Conservation (phyloP, 64 coral and sea anemone genomes). For the Orbicella faveolata region DNA sequence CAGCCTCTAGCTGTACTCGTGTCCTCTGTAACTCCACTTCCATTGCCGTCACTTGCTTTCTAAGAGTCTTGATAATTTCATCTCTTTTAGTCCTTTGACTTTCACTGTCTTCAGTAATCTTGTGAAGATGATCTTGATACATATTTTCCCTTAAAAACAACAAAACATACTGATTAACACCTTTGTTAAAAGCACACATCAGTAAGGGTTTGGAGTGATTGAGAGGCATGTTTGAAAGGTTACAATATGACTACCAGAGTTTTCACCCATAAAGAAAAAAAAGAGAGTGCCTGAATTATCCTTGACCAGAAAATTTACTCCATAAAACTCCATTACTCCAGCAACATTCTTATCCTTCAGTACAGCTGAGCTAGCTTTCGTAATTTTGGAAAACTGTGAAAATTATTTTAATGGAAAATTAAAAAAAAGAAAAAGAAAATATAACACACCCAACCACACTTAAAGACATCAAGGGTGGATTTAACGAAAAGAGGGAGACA, state of each 20-base stretch:
- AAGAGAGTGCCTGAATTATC: too few relatives aligned
- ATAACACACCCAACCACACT: too few relatives aligned
- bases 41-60: background rate
- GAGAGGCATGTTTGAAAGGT: too few relatives aligned
- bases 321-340: too few relatives aligned
- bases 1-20: background rate
- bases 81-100: background rate
- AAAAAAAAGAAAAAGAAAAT: too few relatives aligned
- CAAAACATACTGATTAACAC: background rate
- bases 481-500: background rate
- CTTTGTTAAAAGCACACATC: background rate
- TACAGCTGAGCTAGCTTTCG: too few relatives aligned
- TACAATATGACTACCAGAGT: too few relatives aligned
- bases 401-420: too few relatives aligned
- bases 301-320: too few relatives aligned
- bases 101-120: conserved; percentile 14
- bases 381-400: too few relatives aligned
- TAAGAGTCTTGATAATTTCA: background rate
- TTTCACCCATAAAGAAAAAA: too few relatives aligned
- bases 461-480: background rate
- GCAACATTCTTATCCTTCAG: too few relatives aligned
- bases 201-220: background rate
- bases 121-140: conserved; percentile 43
- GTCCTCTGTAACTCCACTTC: background rate
- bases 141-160: conserved; percentile 34